Percentiles rank a stretch among this genome's conserved stretches.
These are phyloP conservation scores for human (Homo sapiens) DNA, from an alignment of 2,113 vertebrate genomes.

Conservation along the genomic window GRCh38 chr7:120932001-120932500, in stretches of 20 bases:
- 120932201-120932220: background rate
- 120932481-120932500: constrained; percentile 15
- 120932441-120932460: constrained; percentile 12
- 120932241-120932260: background rate
- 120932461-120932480: background rate
- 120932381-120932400: constrained; percentile 33
- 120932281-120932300: background rate
- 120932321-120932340: background rate
- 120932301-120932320: background rate
- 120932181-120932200: background rate
- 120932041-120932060: background rate
- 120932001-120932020: background rate
- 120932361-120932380: constrained; percentile 12
- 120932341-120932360: background rate
- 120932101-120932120: background rate
- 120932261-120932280: background rate
- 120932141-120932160: background rate
- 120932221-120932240: background rate
- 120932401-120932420: constrained; percentile 17
- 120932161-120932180: background rate
- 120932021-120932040: background rate
- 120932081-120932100: background rate
- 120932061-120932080: background rate
- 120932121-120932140: background rate
- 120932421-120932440: background rate